phyloP scores from a whole-genome alignment of 2,888 invertebrate genomes.

The Holacanthella duospinosa region DNA sequence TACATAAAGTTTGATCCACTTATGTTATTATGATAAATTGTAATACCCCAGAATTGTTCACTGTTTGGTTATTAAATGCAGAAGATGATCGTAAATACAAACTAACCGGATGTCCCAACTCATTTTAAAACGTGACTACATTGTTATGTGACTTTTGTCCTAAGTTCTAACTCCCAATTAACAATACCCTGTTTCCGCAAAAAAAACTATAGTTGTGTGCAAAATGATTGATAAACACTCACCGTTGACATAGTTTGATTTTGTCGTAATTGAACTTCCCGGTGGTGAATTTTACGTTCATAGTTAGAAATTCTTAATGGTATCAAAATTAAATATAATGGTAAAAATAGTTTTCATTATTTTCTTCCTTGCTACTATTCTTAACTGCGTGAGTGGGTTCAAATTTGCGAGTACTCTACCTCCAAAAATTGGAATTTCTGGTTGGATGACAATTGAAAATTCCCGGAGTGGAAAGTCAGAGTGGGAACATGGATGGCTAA shows the following conservation, averaged over 20 bases:
- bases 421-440: constrained; percentile 1
- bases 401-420: not conserved
- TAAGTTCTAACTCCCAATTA: too few relatives aligned
- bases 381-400: not conserved
- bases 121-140: not conserved
- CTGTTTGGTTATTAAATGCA: too few relatives aligned
- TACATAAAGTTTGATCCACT: too few relatives aligned
- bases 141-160: not conserved
- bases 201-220: too few relatives aligned
- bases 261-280: too few relatives aligned
- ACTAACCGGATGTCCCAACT: not conserved
- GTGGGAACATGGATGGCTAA: constrained; percentile 2
- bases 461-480: not conserved
- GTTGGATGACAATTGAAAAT: constrained; percentile 6
- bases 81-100: not conserved
- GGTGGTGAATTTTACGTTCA: too few relatives aligned
- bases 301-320: not conserved
- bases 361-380: too few relatives aligned
- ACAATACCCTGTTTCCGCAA: too few relatives aligned
- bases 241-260: too few relatives aligned
- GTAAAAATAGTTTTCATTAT: too few relatives aligned
- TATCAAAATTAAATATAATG: not conserved
- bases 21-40: not conserved
- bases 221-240: too few relatives aligned
- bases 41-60: too few relatives aligned